These are phyloP conservation scores for Cranoglanis bouderius DNA, from an alignment of 2,113 vertebrate genomes.

Conservation along the genomic window DNA sequence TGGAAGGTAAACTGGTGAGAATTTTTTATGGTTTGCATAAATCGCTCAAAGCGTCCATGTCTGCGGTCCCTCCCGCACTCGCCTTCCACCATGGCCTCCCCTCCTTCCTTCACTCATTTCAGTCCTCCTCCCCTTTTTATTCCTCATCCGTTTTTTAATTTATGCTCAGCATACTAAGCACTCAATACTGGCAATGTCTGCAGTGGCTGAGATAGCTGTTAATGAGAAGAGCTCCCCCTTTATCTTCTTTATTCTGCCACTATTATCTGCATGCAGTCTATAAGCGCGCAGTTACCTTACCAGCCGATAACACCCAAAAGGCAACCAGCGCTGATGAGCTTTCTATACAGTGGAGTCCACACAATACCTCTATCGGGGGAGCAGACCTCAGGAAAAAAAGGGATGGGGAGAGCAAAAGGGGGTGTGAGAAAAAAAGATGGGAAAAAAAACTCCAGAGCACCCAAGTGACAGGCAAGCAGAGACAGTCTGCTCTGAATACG, in stretches of 20 bases:
- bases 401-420: conserved; percentile 47
- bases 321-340: conserved; percentile 97
- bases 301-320: conserved; percentile 92
- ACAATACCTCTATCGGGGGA: conserved; percentile 95
- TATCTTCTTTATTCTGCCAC: conserved; percentile 94
- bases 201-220: conserved; percentile 97
- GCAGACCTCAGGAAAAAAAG: conserved; percentile 69
- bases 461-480: conserved; percentile 85
- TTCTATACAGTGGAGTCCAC: conserved; percentile 87
- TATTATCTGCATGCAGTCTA: conserved; percentile 98
- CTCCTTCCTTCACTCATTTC: conserved; percentile 44
- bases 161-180: conserved; percentile 82
- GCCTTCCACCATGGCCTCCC: conserved; percentile 40
- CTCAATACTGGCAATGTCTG: conserved; percentile 91
- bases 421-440: conserved; percentile 57
- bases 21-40: conserved; percentile 39
- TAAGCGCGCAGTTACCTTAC: conserved; percentile 94
- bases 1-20: conserved; percentile 40
- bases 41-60: conserved; percentile 35
- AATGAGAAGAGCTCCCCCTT: conserved; percentile 97
- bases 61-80: conserved; percentile 20
- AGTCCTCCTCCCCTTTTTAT: conserved; percentile 58
- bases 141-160: conserved; percentile 84
- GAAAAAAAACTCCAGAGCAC: conserved; percentile 77
- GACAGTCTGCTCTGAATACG: conserved; percentile 86